Evolutionary conservation across 1,140 invertebrate species (phyloP), one percentile per base, ranked within the genome.

Genomic region (Uloborus diversus): DNA sequence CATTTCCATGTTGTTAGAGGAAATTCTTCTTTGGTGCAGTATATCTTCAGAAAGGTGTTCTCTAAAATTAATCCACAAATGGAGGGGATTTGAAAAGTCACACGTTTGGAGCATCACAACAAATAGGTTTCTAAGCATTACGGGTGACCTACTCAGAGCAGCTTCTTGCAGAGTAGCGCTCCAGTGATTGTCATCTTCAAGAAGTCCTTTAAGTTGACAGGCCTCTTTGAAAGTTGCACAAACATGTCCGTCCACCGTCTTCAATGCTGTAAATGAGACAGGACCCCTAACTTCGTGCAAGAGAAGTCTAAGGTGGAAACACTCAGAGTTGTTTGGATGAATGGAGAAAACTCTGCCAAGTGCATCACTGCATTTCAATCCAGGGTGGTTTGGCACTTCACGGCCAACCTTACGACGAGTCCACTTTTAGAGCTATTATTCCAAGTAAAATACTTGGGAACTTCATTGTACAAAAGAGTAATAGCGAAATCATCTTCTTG

Each of bases 291-390:
- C 82, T 79, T 85, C 82, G 28, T 80, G 59, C 32, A 86, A 79
- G n/a, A 86, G 81, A 35, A 86, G 28, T 27, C 84, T 73, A 7
- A 84, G 42, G 82, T 56, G 84, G 69, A 82, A 84, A 69, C 84
- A 85, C 78, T 86, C 83, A 37, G 57, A 5, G 51, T 85, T 84
- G 20, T 84, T 85, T 42, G 86, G 85, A 83, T 85, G 83, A 33
- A 88, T 76, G 9, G 83, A 83, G 81, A 87, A 87, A n/a, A 88
- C 25, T 64, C 84, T 51, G 13, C 85, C 84, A 33, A 86, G 59
- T 42, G 81, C 57, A 61, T 82, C 69, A 28, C 59, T 64, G 27
- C 64, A 57, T 84, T 80, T 82, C 71, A 82, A 53, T 81, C 81
- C 79, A 27, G 71, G 80, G 57, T 83, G 78, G 49, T 80, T 82